Base-by-base conservation (phyloP, 2,113 vertebrate species). In the Crypturellus undulatus region DNA sequence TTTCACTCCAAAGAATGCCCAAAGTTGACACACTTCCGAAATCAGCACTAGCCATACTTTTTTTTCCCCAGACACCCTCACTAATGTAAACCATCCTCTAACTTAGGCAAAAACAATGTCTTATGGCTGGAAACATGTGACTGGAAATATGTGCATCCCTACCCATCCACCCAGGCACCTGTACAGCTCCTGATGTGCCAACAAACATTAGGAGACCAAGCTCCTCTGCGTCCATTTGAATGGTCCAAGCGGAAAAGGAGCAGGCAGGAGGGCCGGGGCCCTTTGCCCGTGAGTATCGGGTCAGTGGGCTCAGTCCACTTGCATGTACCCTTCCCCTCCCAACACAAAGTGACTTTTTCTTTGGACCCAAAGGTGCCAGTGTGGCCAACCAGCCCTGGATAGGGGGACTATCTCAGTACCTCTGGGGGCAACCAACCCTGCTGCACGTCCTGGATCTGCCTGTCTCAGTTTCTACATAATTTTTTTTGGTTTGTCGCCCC, bases 281-380 rank as follows among this genome's bases (percentile, higher is more conserved):
- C n/a, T 24, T 2, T 28, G 6, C 16, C 59, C 7, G 47, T 5
- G 12, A 15, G 11, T 34, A 9, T 56, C 9, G 51, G 12, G 12
- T 11, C 40, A 2, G 3, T 19, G 15, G 10, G 17, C 11, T 73
- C 40, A 16, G 25, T 22, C 11, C 32, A 36, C 4, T 32, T 24
- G 1, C 16, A 30, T 17, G 6, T 0, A 0, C 62, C 40, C 40
- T 69, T 72, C 26, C 4, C 0, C 0, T 21, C 10, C 38, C 43
- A 32, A 16, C 8, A 30, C 51, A 52, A 79, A 16, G 22, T 22
- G n/a, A 38, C 47, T 38, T 40, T 43, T 18, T 22, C 45, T 32
- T 15, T 16, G 30, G 22, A 0, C 51, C 12, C 43, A 43, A 40
- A 62, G 42, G 34, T 20, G 10, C 21, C 0, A 2, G 16, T 45